Percentiles rank a stretch among this genome's conserved stretches.
Evolutionary conservation across 2,888 invertebrate species (phyloP).

Genomic region (Lapara coniferarum): DNA sequence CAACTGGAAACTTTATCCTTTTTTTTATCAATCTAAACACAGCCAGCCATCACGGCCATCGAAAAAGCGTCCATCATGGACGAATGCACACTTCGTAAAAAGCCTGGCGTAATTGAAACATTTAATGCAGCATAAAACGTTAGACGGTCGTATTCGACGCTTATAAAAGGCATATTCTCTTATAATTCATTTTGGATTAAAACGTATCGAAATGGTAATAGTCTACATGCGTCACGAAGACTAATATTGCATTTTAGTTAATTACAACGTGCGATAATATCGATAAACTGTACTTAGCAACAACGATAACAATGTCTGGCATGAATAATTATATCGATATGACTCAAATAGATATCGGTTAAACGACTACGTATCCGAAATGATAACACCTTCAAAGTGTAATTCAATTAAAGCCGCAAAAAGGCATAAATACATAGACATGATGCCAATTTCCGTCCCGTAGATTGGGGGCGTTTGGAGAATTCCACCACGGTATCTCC

Average conservation of each 20-base stretch:
- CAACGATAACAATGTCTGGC: background rate
- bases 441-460: no score
- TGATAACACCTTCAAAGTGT: background rate
- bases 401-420: conserved; percentile 7
- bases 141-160: background rate
- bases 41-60: background rate
- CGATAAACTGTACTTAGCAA: background rate
- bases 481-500: no score
- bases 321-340: background rate
- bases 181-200: background rate
- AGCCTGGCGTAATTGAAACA: conserved; percentile 1
- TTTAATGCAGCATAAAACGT: background rate
- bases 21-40: background rate
- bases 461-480: no score
- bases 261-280: background rate
- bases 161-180: background rate
- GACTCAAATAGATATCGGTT: background rate
- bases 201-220: background rate
- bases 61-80: background rate
- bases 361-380: background rate
- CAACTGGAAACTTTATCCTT: background rate
- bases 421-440: background rate
- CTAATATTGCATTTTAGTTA: no score
- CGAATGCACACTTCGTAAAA: background rate
- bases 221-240: background rate